Base-by-base conservation (phyloP, 2,797 vertebrate species). In the Harpagifer antarcticus region DNA sequence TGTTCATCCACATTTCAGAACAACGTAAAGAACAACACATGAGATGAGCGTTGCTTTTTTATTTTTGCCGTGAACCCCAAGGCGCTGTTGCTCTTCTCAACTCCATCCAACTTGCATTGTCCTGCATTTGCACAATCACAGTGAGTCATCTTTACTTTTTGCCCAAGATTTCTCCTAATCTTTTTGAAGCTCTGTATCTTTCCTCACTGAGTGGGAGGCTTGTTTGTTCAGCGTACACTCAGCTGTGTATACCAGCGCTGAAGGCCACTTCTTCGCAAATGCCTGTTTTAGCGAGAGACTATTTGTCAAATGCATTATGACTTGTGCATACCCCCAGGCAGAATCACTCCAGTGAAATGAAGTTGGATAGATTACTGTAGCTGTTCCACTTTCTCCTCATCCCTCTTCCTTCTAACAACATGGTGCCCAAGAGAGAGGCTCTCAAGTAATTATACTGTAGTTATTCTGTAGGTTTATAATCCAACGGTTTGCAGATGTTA, bases 251-350 rank as follows among this genome's bases (percentile, higher is more conserved):
- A 93, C 90, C 89, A 93, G 89, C 78, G 92, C 94, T 94, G 93
- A 94, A 94, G 94, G 93, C 93, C 94, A 93, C 91, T 94, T 95
- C 92, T 94, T 92, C 83, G 87, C 92, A 94, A 94, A 94, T 93
- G 93, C 93, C 91, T 93, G 93, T 94, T 95, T 93, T 94, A 92
- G 91, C 88, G 82, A 90, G 90, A 93, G 92, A 94, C 93, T 94
- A 93, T 95, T 95, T 95, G 94, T 94, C 91, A 94, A 95, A 95
- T 93, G 94, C 94, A 94, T 95, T 93, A 95, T 93, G 94, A 94
- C 93, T 95, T 92, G 93, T 92, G 91, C 87, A 87, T 94, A 89
- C 87, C 93, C 93, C 48, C 70, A 27, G 93, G 94, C 93, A 83
- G 89, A 91, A 93, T 94, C 89, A 92, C 93, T 92, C 89, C 70